Percentiles rank a stretch among this genome's conserved stretches.
Conservation (phyloP, 2,113 vertebrate genomes). For the Pheucticus melanocephalus region DNA sequence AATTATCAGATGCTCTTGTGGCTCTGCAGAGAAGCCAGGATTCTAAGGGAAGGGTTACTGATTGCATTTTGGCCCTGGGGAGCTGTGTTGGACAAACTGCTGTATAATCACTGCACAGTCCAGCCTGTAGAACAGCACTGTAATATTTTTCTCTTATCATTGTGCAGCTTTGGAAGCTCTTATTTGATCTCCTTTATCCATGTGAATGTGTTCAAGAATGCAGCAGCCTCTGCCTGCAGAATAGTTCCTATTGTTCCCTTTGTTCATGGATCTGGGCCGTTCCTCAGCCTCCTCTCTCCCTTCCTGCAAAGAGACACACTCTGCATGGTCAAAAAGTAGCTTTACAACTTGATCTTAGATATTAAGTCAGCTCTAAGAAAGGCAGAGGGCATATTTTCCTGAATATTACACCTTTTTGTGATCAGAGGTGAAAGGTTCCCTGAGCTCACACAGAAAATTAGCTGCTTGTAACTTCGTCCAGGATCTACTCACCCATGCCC, state of each 20-base stretch:
- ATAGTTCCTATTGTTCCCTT: conserved; percentile 27
- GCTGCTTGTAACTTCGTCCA: not conserved
- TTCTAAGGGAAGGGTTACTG: conserved; percentile 31
- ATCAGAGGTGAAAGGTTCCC: not conserved
- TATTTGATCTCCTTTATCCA: conserved; percentile 37
- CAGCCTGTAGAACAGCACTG: not conserved
- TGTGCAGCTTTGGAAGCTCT: not conserved
- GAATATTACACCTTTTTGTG: not conserved
- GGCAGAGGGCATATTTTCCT: not conserved
- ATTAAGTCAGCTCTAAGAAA: not conserved
- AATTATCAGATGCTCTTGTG: not conserved
- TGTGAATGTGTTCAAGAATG: not conserved
- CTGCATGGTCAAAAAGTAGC: not conserved
- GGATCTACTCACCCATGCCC: not conserved
- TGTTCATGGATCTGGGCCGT: not conserved
- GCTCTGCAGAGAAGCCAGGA: conserved; percentile 29
- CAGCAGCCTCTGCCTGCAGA: conserved; percentile 26
- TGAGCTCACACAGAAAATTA: not conserved
- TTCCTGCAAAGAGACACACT: not conserved
- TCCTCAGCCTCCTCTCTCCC: not conserved
- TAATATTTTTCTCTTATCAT: conserved; percentile 36
- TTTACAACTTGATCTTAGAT: not conserved
- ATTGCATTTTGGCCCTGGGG: conserved; percentile 17
- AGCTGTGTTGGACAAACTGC: conserved; percentile 30
- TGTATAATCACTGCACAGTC: not conserved